Evolutionary conservation across 2,888 invertebrate species (phyloP), one percentile per base, ranked within the genome.

Genomic region (Pegoplata infirma): DNA sequence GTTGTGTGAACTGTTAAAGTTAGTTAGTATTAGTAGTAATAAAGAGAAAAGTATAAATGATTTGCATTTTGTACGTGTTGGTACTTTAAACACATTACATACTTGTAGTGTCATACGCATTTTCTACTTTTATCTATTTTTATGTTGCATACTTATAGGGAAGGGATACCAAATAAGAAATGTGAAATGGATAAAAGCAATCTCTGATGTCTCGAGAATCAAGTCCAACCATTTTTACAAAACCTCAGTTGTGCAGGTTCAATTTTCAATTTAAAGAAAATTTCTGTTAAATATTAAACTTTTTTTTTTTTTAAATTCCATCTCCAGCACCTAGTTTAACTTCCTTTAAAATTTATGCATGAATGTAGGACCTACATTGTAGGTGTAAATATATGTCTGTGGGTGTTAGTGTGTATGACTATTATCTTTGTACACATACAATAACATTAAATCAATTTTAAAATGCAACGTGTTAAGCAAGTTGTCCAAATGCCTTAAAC

Each of bases 361-460:
- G 3, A 12, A n/a, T 10, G 32, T 6, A 28, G 32, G 8, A 40
- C 36, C 36, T 40, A n/a, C 36, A 12, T 40, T 5, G 0, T 40
- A 1, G 5, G n/a, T 5, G 3, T 28, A 5, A 28, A 28, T 1
- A 8, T 28, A 6, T 28, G 25, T 23, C 3, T 25, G 14, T 23
- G 19, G n/a, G n/a, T 14, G 23, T 10, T 25, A 17, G 12, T 17
- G 14, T 44, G 16, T 19, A 14, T 6, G 7, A 19, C 25, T 73
- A 53, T 40, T 59, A 58, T 53, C 73, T 63, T 21, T 51, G 36
- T 64, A 40, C 36, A 46, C 56, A 28, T 44, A 64, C 68, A 78
- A 78, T 69, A 69, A 74, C 69, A 69, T 64, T 71, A 78, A 78
- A 78, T 78, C 74, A 74, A 69, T 78, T 78, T 78, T 16, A 51